Base-by-base conservation (phyloP, 2,888 invertebrate species). In the Pachycephus smyrnensis region DNA sequence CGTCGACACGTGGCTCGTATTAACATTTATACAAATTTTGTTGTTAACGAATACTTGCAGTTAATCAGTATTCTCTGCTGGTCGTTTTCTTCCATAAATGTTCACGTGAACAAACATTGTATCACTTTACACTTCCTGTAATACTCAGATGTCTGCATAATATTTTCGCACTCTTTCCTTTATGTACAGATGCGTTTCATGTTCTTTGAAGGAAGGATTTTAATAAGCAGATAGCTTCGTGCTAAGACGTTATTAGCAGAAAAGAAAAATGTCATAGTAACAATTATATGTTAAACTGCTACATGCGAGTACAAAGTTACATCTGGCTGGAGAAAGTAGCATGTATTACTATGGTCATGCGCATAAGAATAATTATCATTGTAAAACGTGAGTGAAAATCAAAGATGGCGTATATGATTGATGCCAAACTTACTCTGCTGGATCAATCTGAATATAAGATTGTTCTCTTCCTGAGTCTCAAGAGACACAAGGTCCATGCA, bases 401-500 rank as follows among this genome's bases (percentile, higher is more conserved):
- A 55, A 55, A 23, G 23, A 23, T 23, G 23, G 55, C 23, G 1
- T 23, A 2, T 9, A 23, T 9, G 23, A 23, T 23, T 9, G 2
- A 15, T 15, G 55, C 33, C 36, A 80, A 55, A 92, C 94, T 93
- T 90, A 96, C 96, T 96, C 92, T 96, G 96, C 92, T 97, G 96
- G 84, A 97, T 97, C 73, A 97, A 94, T 92, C 95, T 96, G 94
- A 96, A 97, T 92, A 97, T 95, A 88, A 97, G 94, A 92, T 97
- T 97, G 90, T 97, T 97, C 92, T 98, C 97, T 91, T 97, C 97
- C 92, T 97, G 97, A 15, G 96, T 96, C 92, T 98, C 97, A 92
- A 97, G 93, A 32, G 97, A 96, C 75, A 97, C 96, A 86, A 97
- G 94, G 92, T 98, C 98, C 98, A 98, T 98, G 92, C 98, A 98